Percentiles rank a stretch among this genome's conserved stretches.
phyloP scores from a whole-genome alignment of 2,113 vertebrate genomes.

The Lampris megalopsis region DNA sequence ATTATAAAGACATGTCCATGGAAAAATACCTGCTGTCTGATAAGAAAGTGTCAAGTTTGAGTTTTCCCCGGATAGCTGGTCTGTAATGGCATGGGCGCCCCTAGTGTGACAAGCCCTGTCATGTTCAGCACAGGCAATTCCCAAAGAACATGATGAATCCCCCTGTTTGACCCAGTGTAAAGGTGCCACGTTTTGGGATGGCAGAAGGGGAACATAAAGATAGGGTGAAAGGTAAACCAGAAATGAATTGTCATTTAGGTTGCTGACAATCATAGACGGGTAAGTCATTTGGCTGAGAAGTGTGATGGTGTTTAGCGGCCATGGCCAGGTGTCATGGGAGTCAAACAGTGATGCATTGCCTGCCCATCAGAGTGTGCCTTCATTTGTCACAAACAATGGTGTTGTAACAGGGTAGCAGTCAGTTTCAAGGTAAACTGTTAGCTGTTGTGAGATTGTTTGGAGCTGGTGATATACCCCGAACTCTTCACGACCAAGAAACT shows the following conservation, averaged over 20 bases:
- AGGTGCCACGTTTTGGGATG: slow-evolving; percentile 38
- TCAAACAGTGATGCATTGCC: slow-evolving; percentile 66
- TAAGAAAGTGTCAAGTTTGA: slow-evolving; percentile 46
- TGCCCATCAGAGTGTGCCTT: slow-evolving; percentile 56
- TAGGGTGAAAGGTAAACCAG: slow-evolving; percentile 23
- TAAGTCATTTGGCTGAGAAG: slow-evolving; percentile 72
- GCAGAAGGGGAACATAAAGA: slow-evolving; percentile 31
- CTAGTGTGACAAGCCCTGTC: slow-evolving; percentile 46
- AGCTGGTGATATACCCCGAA: not conserved
- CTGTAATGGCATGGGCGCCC: slow-evolving; percentile 31
- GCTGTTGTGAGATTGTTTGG: slow-evolving; percentile 28
- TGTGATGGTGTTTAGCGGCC: slow-evolving; percentile 45
- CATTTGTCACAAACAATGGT: slow-evolving; percentile 64
- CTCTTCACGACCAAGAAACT: slow-evolving; percentile 2
- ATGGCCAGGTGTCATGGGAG: slow-evolving; percentile 59
- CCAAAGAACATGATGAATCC: slow-evolving; percentile 63
- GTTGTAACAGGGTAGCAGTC: slow-evolving; percentile 43
- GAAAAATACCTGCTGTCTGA: slow-evolving; percentile 60
- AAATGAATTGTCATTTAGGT: slow-evolving; percentile 69
- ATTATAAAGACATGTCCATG: slow-evolving; percentile 35
- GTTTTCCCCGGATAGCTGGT: slow-evolving; percentile 36
- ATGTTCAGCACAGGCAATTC: slow-evolving; percentile 44
- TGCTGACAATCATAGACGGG: slow-evolving; percentile 72
- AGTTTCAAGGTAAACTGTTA: slow-evolving; percentile 17
- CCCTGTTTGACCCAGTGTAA: slow-evolving; percentile 28